These are phyloP conservation scores for Isotomurus palustris DNA, from an alignment of 2,888 invertebrate species.

Conservation along the genomic window DNA sequence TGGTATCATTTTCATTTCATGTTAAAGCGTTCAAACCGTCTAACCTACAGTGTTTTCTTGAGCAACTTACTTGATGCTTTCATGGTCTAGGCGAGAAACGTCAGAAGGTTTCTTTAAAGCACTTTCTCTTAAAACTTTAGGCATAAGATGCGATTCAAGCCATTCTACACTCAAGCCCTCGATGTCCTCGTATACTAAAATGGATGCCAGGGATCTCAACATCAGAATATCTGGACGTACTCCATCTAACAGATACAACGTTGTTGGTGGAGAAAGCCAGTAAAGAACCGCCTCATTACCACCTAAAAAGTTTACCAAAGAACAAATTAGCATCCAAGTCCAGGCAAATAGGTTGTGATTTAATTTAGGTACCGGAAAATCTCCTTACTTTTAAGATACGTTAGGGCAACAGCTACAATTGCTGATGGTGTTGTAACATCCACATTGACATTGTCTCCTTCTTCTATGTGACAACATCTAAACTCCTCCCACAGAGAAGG, in stretches of 20 bases:
- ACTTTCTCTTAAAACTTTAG: constrained; percentile 17
- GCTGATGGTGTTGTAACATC: constrained; percentile 45
- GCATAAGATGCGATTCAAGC: constrained; percentile 20
- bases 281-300: constrained; percentile 45
- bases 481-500: constrained; percentile 46
- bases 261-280: constrained; percentile 44
- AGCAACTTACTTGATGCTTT: constrained; percentile 35
- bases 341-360: too few relatives aligned
- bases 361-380: too few relatives aligned
- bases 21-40: not conserved
- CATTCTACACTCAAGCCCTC: constrained; percentile 33
- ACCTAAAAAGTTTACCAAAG: constrained; percentile 20
- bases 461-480: constrained; percentile 45
- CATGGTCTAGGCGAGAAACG: constrained; percentile 21
- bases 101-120: constrained; percentile 19
- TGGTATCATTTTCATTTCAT: not conserved
- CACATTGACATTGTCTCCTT: constrained; percentile 46
- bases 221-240: constrained; percentile 45
- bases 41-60: not conserved
- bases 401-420: constrained; percentile 43
- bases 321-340: too few relatives aligned
- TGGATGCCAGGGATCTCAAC: constrained; percentile 41
- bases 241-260: constrained; percentile 43
- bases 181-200: constrained; percentile 38
- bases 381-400: constrained; percentile 40